These are phyloP conservation scores for Dolichopus griseipennis DNA, from an alignment of 2,888 invertebrate genomes.

Conservation along the genomic window DNA sequence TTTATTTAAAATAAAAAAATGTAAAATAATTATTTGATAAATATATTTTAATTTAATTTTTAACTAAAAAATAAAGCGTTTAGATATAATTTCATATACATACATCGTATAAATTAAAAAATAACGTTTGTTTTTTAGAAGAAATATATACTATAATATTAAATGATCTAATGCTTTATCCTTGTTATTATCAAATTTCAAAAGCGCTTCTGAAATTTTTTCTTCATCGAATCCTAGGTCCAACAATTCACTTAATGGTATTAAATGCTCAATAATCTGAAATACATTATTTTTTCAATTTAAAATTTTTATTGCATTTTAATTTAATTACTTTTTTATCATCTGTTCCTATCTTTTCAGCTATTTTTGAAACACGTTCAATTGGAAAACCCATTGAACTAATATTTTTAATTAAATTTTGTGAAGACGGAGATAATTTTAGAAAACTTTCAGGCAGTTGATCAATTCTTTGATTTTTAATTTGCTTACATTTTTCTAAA, in stretches of 20 bases:
- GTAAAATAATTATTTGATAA: too few species aligned
- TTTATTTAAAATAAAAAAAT: too few species aligned
- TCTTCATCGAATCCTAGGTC: conserved; percentile 76
- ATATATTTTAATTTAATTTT: conserved; percentile 6
- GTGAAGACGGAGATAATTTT: conserved; percentile 47
- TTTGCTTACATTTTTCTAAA: conserved; percentile 8
- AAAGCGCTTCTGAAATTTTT: conserved; percentile 61
- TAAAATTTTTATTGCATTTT: neutral
- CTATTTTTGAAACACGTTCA: conserved; percentile 71
- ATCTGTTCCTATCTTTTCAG: conserved; percentile 65
- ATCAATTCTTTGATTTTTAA: neutral
- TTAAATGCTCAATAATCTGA: conserved; percentile 73
- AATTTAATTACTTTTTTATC: conserved; percentile 64
- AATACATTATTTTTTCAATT: conserved; percentile 27
- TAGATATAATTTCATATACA: conserved; percentile 4
- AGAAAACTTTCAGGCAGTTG: conserved; percentile 22
- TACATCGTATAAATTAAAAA: neutral
- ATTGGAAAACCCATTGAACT: conserved; percentile 83
- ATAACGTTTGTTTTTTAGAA: neutral
- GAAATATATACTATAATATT: conserved; percentile 52
- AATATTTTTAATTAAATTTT: conserved; percentile 62
- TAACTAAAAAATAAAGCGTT: conserved; percentile 7
- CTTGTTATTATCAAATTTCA: conserved; percentile 69
- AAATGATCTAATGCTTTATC: conserved; percentile 78
- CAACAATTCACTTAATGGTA: conserved; percentile 66